These are phyloP conservation scores for Perca fluviatilis DNA, from an alignment of 2,113 vertebrate species.

Conservation along the genomic window DNA sequence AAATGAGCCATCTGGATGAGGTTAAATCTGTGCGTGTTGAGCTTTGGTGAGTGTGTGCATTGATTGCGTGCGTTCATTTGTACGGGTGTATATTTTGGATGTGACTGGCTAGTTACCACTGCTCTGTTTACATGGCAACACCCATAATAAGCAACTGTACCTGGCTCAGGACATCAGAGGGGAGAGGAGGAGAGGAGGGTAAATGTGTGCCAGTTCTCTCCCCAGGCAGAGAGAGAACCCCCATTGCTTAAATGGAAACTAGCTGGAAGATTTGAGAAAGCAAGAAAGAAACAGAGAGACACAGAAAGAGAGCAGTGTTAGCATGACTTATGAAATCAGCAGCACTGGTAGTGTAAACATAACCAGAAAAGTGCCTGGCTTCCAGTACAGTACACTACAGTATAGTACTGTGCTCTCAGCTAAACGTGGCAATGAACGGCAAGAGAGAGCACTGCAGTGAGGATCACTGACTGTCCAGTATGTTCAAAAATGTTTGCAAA, in stretches of 20 bases:
- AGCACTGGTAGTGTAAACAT: constrained; percentile 32
- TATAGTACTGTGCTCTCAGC: constrained; percentile 13
- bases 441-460: not conserved
- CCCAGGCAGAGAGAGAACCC: constrained; percentile 2
- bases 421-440: constrained; percentile 7
- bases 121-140: constrained; percentile 73
- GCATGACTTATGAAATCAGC: constrained; percentile 56
- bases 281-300: not conserved
- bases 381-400: not conserved
- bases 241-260: constrained; percentile 38
- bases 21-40: constrained; percentile 21
- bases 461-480: not conserved
- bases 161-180: constrained; percentile 41
- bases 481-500: constrained; percentile 1
- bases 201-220: constrained; percentile 30
- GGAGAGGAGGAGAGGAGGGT: not conserved
- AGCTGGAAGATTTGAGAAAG: constrained; percentile 15
- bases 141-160: constrained; percentile 63
- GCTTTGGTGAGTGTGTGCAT: constrained; percentile 4
- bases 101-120: constrained; percentile 41
- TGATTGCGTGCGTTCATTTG: constrained; percentile 20
- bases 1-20: constrained; percentile 61
- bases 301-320: constrained; percentile 24
- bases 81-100: constrained; percentile 53
- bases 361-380: constrained; percentile 9